Evolutionary conservation across 2,888 invertebrate species (phyloP), one percentile per base, ranked within the genome.

Genomic region (Eupithecia exiguata): DNA sequence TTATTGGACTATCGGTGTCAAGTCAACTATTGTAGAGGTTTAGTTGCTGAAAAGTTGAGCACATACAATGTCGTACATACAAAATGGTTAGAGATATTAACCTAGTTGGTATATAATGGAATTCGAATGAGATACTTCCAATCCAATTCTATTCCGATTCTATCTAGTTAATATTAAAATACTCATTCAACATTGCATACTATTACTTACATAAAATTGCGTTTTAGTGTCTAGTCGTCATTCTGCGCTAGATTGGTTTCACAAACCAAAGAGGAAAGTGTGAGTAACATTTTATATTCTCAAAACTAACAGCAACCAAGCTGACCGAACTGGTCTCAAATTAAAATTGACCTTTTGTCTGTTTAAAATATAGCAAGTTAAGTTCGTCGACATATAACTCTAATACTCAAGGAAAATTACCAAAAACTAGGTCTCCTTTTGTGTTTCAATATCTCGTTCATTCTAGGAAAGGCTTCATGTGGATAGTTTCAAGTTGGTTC

Each of bases 1-100:
- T 65, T 38, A 65, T 36, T 65, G n/a, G 38, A 38, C 10, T 65
- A 38, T 65, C 38, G 38, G 21, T 65, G 65, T 65, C 65, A 63
- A 36, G 6, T 18, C 18, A 10, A 65, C 18, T 36, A 18, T 63
- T 0, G 6, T 61, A 61, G 49, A 49, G 49, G 49, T n/a, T 49
- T 7, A 7, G n/a, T 49, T 49, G 49, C 49, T n/a, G 49, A n/a
- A 49, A 49, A 49, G n/a, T n/a, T 49, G 49, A 9, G n/a, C n/a
- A 49, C n/a, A 49, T 43, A 38, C 30, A 4, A 4, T 30, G 30
- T 30, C 30, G 30, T 5, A 38, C 6, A 38, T 6, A 38, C 38
- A 38, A 38, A 38, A 38, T 38, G 7, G 38, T 38, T 9, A 38
- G 9, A 38, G 38, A 9, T 38, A 38, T 38, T 30, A 30, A 30